Evolutionary conservation across 2,888 invertebrate species (phyloP), one percentile per base, ranked within the genome.

Genomic region (Sesia bembeciformis): DNA sequence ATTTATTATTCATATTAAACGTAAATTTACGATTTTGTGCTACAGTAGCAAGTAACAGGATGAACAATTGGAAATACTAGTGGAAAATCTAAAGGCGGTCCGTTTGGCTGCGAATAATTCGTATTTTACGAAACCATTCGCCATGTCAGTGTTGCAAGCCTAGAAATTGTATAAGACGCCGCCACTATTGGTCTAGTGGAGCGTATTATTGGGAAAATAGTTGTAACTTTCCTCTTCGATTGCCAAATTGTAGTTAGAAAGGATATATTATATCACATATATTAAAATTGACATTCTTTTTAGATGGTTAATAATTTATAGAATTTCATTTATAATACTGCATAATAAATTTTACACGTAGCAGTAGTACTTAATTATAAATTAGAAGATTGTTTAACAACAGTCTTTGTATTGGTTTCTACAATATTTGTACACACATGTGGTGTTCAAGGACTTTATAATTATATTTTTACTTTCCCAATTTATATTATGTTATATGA

Each of bases 131-230:
- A 86, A 84, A 87, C 71, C 63, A 63, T 68, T 68, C 69, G 68
- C 71, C 70, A 66, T 70, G 70, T 60, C 66, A 66, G 67, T 86
- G 78, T 82, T 78, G 85, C 75, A 87, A 86, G 76, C 69, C 70
- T 77, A 86, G 81, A 85, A 85, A 85, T 82, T 84, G 83, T 82
- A 74, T 76, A 74, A 72, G 74, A 75, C 75, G 71, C 70, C 68
- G 74, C 74, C 68, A 74, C 69, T 69, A 70, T 70, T 75, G 69
- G 74, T 67, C 81, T 83, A 87, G 78, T 88, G 81, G 84, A 88
- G 86, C 89, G 87, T 89, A 78, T 72, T 74, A 88, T 89, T 88
- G 80, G 73, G 81, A 86, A 88, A 83, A 86, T 81, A 78, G 76
- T 68, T 58, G 55, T 40, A 65, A 79, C 83, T 86, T 87, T 85